Percentiles rank a stretch among this genome's conserved stretches.
Conservation (phyloP, 2,113 vertebrate genomes). For the Centrocercus urophasianus region DNA sequence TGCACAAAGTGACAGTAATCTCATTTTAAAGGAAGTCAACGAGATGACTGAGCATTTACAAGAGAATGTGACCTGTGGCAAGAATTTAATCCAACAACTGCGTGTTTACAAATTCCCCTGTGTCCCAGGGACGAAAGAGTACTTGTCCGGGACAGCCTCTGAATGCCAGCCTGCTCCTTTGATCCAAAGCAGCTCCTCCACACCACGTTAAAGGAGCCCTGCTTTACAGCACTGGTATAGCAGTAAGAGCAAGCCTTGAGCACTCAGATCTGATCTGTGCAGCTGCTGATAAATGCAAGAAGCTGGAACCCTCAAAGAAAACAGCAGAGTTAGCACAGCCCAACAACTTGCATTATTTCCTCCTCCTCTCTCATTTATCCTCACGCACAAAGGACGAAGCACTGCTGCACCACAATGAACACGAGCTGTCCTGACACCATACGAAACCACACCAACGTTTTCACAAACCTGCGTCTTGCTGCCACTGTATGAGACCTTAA, state of each 20-base stretch:
- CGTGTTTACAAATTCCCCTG: accelerated
- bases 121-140: accelerated
- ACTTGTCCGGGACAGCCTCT: background rate
- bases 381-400: background rate
- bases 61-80: background rate
- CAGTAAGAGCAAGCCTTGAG: conserved; percentile 56
- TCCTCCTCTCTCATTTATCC: background rate
- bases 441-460: accelerated
- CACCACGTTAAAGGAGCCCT: accelerated
- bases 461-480: conserved; percentile 17
- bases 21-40: background rate
- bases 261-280: conserved; percentile 43
- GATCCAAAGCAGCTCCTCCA: background rate
- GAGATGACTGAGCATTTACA: background rate
- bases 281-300: conserved; percentile 7
- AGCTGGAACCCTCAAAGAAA: background rate
- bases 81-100: background rate
- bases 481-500: background rate
- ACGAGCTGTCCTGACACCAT: background rate
- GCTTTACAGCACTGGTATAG: background rate
- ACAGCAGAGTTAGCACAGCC: background rate
- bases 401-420: background rate
- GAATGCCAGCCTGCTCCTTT: background rate
- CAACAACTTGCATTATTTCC: background rate
- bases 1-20: background rate